phyloP scores from a whole-genome alignment of 2,113 vertebrate genomes.

The Perca schrenkii region DNA sequence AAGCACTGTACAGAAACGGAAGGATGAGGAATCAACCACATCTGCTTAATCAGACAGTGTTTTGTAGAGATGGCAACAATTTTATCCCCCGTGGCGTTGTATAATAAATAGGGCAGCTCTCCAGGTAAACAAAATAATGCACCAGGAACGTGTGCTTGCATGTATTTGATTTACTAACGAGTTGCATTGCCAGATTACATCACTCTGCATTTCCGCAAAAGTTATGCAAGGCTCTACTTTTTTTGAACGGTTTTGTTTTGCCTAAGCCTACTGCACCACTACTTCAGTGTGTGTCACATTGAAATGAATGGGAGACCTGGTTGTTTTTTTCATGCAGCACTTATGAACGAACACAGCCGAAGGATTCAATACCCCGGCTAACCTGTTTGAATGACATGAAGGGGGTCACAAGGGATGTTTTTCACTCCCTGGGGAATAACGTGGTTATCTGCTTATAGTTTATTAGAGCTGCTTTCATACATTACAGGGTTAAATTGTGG shows the following conservation, averaged over 20 bases:
- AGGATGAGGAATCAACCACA: background rate
- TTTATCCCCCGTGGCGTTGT: background rate
- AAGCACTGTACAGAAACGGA: background rate
- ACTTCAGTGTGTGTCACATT: background rate
- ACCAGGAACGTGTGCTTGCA: background rate
- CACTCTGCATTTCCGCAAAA: background rate
- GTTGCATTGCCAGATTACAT: background rate
- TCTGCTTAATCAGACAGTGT: background rate
- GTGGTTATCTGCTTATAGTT: background rate
- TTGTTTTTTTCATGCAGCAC: background rate
- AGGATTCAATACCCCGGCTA: background rate
- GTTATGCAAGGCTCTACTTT: background rate
- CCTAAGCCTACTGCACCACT: background rate
- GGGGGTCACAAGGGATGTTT: fast-evolving
- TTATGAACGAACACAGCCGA: background rate
- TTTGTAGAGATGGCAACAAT: background rate
- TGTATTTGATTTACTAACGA: background rate
- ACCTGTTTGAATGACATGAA: conserved; percentile 1
- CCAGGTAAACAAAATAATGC: background rate
- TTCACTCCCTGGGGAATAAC: background rate
- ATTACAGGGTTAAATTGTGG: background rate
- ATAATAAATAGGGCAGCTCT: too few relatives aligned
- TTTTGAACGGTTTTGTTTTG: background rate
- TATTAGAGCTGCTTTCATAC: conserved; percentile 2
- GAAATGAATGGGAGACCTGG: background rate